phyloP scores from a whole-genome alignment of 2,888 invertebrate genomes.

The Escarpia spicata region DNA sequence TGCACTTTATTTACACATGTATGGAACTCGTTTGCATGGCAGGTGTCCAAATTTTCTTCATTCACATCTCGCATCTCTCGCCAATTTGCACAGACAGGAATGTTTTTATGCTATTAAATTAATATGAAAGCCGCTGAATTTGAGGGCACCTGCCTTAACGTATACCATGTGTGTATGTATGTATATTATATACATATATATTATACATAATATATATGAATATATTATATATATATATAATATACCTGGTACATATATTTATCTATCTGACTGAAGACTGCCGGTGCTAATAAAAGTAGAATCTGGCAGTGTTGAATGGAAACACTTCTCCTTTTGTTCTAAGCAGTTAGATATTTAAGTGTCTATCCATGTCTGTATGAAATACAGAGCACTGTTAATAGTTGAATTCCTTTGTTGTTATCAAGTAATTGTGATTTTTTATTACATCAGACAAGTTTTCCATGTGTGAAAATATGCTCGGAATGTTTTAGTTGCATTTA shows the following conservation, averaged over 20 bases:
- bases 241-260: background rate
- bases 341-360: background rate
- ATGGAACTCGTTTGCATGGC: background rate
- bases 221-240: background rate
- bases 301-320: background rate
- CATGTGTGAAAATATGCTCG: slow-evolving; percentile 11
- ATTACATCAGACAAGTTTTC: slow-evolving; percentile 5
- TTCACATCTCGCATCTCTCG: background rate
- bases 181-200: background rate
- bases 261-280: background rate
- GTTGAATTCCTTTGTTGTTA: background rate
- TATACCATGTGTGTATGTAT: background rate
- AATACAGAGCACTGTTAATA: background rate
- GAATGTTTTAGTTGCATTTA: slow-evolving; percentile 8
- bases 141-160: background rate
- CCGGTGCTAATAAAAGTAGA: background rate
- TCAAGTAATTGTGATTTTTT: background rate
- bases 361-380: background rate
- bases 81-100: background rate
- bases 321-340: slow-evolving; percentile 1
- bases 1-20: background rate
- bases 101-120: background rate
- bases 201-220: background rate
- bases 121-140: slow-evolving; percentile 3
- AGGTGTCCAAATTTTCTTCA: background rate